phyloP scores from a whole-genome alignment of 1,140 invertebrate genomes.

The Pararge aegeria region DNA sequence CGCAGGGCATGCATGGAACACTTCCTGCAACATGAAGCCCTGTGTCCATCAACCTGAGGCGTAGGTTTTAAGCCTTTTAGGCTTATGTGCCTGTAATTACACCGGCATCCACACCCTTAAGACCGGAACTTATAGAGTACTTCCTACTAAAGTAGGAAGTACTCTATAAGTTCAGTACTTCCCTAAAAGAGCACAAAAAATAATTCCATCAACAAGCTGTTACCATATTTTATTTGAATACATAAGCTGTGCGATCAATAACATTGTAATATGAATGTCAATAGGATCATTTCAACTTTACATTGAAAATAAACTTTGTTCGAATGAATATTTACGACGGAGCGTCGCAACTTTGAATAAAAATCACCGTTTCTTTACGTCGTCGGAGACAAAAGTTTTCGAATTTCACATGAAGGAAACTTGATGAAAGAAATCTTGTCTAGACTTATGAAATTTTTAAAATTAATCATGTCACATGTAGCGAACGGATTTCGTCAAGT shows the following conservation, averaged over 20 bases:
- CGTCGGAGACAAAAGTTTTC: slow-evolving; percentile 27
- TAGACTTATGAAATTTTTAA: slow-evolving; percentile 16
- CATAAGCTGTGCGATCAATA: slow-evolving; percentile 27
- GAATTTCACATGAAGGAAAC: slow-evolving; percentile 18
- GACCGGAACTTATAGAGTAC: too few relatives aligned
- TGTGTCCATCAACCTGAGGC: too few relatives aligned
- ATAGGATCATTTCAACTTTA: slow-evolving; percentile 44
- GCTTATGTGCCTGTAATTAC: too few relatives aligned
- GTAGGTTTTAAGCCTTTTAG: too few relatives aligned
- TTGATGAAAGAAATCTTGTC: slow-evolving; percentile 14
- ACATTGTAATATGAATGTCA: slow-evolving; percentile 39
- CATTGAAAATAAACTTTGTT: slow-evolving; percentile 41
- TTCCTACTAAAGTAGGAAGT: too few relatives aligned
- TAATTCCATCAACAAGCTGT: neutral
- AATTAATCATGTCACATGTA: neutral
- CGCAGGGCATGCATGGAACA: too few relatives aligned
- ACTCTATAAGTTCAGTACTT: too few relatives aligned
- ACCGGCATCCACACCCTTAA: too few relatives aligned
- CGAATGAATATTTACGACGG: slow-evolving; percentile 48
- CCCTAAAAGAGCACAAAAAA: too few relatives aligned
- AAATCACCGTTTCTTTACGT: slow-evolving; percentile 30
- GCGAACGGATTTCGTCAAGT: neutral
- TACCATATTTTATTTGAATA: slow-evolving; percentile 17
- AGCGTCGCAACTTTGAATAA: slow-evolving; percentile 42
- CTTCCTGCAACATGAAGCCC: too few relatives aligned